A percentile compares a stretch with the other conserved stretches of the same genome.
Conservation (phyloP, 1,140 invertebrate genomes). For the Mylabris phalerata region DNA sequence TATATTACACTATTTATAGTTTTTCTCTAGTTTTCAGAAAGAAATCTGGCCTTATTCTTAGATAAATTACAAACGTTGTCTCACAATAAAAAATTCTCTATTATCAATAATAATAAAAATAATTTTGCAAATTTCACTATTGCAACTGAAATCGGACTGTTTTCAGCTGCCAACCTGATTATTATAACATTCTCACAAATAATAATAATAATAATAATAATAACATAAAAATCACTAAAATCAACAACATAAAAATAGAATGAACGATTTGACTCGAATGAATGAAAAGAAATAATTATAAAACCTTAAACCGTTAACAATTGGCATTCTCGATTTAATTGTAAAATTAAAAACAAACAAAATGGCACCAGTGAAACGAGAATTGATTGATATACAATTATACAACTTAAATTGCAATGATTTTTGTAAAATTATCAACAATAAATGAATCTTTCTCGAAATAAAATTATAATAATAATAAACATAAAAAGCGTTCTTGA, state of each 20-base stretch:
- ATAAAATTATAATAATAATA: neutral
- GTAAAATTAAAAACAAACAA: no score
- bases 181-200: neutral
- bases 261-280: no score
- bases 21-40: conserved; percentile 20
- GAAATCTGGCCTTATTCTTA: conserved; percentile 22
- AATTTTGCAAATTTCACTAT: neutral
- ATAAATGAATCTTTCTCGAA: no score
- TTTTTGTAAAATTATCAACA: neutral
- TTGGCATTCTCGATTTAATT: neutral
- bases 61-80: conserved; percentile 3
- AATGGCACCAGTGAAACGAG: conserved; percentile 28
- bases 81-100: no score
- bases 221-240: neutral
- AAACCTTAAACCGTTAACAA: conserved; percentile 7
- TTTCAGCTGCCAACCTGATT: conserved; percentile 24
- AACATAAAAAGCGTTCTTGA: conserved; percentile 21
- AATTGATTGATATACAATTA: conserved; percentile 5
- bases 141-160: conserved; percentile 1
- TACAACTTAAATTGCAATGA: conserved; percentile 10
- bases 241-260: no score
- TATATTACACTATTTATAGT: conserved; percentile 39
- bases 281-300: neutral
- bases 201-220: neutral
- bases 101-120: conserved; percentile 8